Conservation (phyloP, 1,140 invertebrate genomes). For the Hesperophylax magnus region DNA sequence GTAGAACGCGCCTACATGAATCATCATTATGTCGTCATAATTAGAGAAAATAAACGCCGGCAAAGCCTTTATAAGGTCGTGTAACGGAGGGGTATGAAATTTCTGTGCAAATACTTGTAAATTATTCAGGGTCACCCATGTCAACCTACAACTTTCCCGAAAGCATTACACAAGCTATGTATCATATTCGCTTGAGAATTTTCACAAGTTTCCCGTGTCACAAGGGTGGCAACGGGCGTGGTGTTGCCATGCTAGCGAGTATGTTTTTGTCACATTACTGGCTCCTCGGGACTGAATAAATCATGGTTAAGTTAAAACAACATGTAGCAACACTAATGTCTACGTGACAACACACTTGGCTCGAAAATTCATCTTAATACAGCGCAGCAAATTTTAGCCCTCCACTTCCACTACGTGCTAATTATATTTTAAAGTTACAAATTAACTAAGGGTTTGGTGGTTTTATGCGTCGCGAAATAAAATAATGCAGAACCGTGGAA, state of each 20-base stretch:
- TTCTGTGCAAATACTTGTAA: constrained; percentile 30
- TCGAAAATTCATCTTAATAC: constrained; percentile 38
- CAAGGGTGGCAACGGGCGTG: constrained; percentile 11
- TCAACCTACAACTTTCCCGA: constrained; percentile 40
- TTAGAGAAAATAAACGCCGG: constrained; percentile 29
- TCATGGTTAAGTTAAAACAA: constrained; percentile 54
- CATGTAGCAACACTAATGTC: constrained; percentile 45
- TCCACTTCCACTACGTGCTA: background rate
- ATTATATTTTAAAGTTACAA: constrained; percentile 13
- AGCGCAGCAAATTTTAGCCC: background rate
- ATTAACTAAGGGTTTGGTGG: too few species aligned
- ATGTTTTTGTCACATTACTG: constrained; percentile 54
- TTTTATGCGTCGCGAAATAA: too few species aligned
- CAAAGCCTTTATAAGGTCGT: constrained; percentile 17
- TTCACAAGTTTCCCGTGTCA: constrained; percentile 42
- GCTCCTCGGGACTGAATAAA: constrained; percentile 54
- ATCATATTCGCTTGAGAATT: constrained; percentile 45
- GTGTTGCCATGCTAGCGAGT: constrained; percentile 27
- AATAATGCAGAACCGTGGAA: too few species aligned
- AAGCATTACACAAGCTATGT: constrained; percentile 36
- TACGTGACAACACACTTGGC: constrained; percentile 34
- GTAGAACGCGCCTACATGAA: constrained; percentile 2
- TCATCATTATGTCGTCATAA: constrained; percentile 34
- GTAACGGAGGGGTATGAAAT: constrained; percentile 28
- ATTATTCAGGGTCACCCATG: constrained; percentile 42